Evolutionary conservation across 2,888 invertebrate species (phyloP).

Genomic region (Aromia moschata): DNA sequence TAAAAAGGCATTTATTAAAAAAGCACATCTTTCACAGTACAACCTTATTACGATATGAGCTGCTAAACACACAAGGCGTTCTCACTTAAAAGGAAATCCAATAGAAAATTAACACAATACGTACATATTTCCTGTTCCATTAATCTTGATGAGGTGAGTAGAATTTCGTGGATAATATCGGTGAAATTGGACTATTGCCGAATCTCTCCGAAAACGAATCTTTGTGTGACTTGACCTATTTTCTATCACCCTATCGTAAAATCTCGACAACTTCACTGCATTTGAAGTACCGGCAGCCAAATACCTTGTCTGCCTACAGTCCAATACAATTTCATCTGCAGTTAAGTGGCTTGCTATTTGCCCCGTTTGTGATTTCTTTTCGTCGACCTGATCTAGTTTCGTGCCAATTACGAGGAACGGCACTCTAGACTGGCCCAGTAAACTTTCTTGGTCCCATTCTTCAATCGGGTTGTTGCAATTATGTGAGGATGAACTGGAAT

Average conservation of each 20-base stretch:
- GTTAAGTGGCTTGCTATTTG: conserved; percentile 89
- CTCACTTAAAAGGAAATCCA: too few species aligned
- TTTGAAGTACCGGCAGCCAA: conserved; percentile 95
- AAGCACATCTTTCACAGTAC: too few species aligned
- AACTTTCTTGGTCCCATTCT: conserved; percentile 86
- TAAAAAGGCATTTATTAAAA: too few species aligned
- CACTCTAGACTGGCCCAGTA: conserved; percentile 83
- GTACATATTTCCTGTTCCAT: not conserved
- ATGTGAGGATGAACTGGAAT: conserved; percentile 22
- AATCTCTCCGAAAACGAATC: conserved; percentile 57
- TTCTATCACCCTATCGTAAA: conserved; percentile 88
- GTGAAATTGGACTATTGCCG: conserved; percentile 53
- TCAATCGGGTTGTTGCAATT: conserved; percentile 61
- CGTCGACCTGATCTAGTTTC: conserved; percentile 87
- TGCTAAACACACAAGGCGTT: too few species aligned
- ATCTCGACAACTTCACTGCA: conserved; percentile 90
- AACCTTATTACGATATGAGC: too few species aligned
- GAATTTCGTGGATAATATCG: conserved; percentile 58
- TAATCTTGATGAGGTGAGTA: conserved; percentile 58
- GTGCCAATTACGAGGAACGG: conserved; percentile 91
- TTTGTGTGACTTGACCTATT: conserved; percentile 60
- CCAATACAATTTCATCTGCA: conserved; percentile 92
- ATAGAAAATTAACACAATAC: too few species aligned
- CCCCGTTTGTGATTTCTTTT: conserved; percentile 68
- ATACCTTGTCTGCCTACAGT: conserved; percentile 76